phyloP scores from a whole-genome alignment of 2,113 vertebrate genomes.

The Gobius niger region DNA sequence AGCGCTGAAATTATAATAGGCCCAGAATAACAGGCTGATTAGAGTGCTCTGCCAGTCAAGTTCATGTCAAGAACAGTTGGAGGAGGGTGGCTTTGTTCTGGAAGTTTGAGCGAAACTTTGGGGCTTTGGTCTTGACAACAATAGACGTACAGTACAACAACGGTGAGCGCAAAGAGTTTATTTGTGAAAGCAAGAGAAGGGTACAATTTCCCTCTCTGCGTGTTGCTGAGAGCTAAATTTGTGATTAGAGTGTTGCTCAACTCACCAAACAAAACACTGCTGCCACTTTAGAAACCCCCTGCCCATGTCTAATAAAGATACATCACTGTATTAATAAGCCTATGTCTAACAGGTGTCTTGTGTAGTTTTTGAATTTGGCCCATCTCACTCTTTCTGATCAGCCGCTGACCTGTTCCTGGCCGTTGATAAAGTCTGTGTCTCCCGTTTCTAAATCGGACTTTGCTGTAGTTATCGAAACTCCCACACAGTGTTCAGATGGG shows the following conservation, averaged over 20 bases:
- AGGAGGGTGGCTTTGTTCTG: background rate
- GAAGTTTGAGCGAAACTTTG: background rate
- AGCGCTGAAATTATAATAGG: background rate
- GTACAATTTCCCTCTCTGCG: no score
- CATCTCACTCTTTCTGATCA: background rate
- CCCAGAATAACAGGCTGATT: conserved; percentile 15
- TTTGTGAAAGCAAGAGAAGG: no score
- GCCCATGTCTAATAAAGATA: no score
- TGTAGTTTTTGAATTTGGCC: background rate
- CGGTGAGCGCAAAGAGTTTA: no score
- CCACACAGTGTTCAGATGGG: background rate
- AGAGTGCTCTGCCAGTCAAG: conserved; percentile 10
- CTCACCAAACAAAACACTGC: no score
- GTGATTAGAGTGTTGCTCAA: no score
- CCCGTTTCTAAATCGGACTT: background rate
- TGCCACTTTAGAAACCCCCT: no score
- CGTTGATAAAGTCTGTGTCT: background rate
- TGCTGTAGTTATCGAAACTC: background rate
- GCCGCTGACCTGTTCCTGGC: background rate
- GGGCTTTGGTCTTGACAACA: background rate
- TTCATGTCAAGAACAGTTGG: background rate
- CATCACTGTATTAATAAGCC: background rate
- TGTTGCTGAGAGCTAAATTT: no score
- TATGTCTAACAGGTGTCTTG: background rate
- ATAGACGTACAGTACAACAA: background rate